These are phyloP conservation scores for Suncus etruscus DNA, from an alignment of 2,113 vertebrate species.

Conservation along the genomic window DNA sequence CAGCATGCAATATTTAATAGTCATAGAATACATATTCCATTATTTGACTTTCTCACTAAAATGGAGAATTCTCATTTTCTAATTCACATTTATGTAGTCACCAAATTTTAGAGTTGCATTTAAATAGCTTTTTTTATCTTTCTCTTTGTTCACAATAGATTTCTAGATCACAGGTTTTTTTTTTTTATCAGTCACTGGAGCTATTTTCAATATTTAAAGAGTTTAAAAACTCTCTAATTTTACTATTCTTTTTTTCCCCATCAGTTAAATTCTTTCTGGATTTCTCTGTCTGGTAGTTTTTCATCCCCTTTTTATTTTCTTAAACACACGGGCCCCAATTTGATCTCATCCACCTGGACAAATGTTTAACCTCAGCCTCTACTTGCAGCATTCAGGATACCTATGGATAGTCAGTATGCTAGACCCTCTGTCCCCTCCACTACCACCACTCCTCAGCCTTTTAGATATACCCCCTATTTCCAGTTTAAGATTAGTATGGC, in stretches of 20 bases:
- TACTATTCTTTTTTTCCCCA: neutral
- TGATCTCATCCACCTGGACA: too few species aligned
- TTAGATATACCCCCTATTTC: neutral
- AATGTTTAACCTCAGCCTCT: neutral
- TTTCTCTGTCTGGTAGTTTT: neutral
- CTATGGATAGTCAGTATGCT: fast-evolving
- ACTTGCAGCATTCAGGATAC: fast-evolving
- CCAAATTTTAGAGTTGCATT: neutral
- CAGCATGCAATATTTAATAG: neutral
- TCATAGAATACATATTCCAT: neutral
- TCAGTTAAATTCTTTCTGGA: neutral
- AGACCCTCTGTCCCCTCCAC: too few species aligned
- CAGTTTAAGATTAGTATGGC: neutral
- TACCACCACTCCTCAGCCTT: neutral
- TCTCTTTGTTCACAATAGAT: neutral
- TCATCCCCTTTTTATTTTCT: neutral
- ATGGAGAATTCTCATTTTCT: neutral
- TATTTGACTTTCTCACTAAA: neutral
- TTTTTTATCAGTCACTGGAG: neutral
- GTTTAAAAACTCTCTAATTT: neutral
- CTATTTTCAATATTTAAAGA: neutral
- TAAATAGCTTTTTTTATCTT: neutral
- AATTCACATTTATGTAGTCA: neutral
- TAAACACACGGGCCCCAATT: too few species aligned
- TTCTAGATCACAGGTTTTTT: neutral